These are phyloP conservation scores for Notamacropus eugenii DNA, from an alignment of 2,797 vertebrate species.

Conservation along the genomic window DNA sequence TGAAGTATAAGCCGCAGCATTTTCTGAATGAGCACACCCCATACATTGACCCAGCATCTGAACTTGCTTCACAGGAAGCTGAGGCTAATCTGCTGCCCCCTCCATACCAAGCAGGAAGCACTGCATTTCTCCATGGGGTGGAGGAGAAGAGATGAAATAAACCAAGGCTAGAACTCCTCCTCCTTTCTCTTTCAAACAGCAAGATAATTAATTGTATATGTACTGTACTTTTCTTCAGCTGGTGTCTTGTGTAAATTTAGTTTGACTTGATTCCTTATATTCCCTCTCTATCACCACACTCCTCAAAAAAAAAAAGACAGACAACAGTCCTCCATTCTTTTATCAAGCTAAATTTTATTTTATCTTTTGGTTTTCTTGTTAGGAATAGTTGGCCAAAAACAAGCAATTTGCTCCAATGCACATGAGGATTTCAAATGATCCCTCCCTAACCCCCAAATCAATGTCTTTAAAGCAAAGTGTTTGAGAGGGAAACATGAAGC, in stretches of 20 bases:
- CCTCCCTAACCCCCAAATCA: not conserved
- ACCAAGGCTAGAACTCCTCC: constrained; percentile 78
- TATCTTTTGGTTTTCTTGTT: constrained; percentile 74
- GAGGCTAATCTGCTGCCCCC: constrained; percentile 81
- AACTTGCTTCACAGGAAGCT: constrained; percentile 82
- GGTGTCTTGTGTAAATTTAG: constrained; percentile 72
- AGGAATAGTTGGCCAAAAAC: constrained; percentile 67
- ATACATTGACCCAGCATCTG: constrained; percentile 79
- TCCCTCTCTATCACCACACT: not conserved
- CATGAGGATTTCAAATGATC: constrained; percentile 72
- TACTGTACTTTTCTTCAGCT: constrained; percentile 73
- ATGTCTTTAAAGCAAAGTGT: constrained; percentile 61
- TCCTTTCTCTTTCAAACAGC: constrained; percentile 77
- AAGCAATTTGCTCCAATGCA: constrained; percentile 76
- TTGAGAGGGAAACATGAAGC: constrained; percentile 10
- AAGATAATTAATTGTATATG: constrained; percentile 74
- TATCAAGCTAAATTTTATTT: constrained; percentile 10
- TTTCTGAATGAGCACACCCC: constrained; percentile 78
- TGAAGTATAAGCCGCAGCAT: constrained; percentile 80
- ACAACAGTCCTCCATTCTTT: not conserved
- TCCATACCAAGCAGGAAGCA: constrained; percentile 80
- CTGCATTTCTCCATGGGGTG: constrained; percentile 81
- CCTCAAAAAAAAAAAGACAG: not conserved
- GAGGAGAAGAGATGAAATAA: constrained; percentile 81
- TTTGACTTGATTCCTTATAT: constrained; percentile 68